Percentiles rank a stretch among this genome's conserved stretches.
Conservation (phyloP, 2,797 vertebrate species). For the Schizopygopsis pylzovi region DNA sequence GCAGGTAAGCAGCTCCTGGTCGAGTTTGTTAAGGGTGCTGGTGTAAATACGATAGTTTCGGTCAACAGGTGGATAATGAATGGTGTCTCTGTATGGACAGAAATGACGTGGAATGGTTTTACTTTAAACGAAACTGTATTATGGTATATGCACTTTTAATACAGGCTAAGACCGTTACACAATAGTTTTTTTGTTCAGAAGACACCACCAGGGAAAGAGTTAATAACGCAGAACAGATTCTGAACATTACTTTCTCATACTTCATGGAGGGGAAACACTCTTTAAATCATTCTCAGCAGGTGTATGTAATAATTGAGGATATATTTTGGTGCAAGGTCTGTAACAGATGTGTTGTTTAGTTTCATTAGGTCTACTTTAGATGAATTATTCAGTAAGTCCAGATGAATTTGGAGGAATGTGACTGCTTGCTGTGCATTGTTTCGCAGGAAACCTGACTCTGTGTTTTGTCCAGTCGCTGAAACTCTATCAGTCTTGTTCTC, state of each 20-base stretch:
- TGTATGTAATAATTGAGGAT: not conserved
- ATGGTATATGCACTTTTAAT: not conserved
- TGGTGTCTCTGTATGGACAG: not conserved
- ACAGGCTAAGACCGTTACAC: not conserved
- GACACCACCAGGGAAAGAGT: slow-evolving; percentile 11
- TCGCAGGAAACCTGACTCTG: slow-evolving; percentile 74
- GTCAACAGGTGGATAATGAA: slow-evolving; percentile 47
- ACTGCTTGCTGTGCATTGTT: slow-evolving; percentile 60
- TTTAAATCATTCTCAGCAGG: not conserved
- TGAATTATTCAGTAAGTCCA: slow-evolving; percentile 75
- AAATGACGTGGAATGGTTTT: not conserved
- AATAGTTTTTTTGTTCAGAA: not conserved
- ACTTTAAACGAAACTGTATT: not conserved
- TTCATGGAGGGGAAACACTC: not conserved
- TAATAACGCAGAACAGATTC: slow-evolving; percentile 28
- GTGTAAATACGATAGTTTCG: slow-evolving; percentile 69
- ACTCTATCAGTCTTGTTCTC: slow-evolving; percentile 65
- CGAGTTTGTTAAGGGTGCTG: slow-evolving; percentile 51
- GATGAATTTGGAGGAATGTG: slow-evolving; percentile 73
- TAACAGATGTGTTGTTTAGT: not conserved
- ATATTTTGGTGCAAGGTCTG: not conserved
- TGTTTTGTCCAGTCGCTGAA: slow-evolving; percentile 71
- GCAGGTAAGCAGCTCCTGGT: slow-evolving; percentile 66
- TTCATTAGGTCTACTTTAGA: slow-evolving; percentile 44
- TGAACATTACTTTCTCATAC: not conserved